A percentile compares a stretch with the other conserved stretches of the same genome.
phyloP scores from a whole-genome alignment of 2,797 vertebrate species.

The Australoheros facetus region DNA sequence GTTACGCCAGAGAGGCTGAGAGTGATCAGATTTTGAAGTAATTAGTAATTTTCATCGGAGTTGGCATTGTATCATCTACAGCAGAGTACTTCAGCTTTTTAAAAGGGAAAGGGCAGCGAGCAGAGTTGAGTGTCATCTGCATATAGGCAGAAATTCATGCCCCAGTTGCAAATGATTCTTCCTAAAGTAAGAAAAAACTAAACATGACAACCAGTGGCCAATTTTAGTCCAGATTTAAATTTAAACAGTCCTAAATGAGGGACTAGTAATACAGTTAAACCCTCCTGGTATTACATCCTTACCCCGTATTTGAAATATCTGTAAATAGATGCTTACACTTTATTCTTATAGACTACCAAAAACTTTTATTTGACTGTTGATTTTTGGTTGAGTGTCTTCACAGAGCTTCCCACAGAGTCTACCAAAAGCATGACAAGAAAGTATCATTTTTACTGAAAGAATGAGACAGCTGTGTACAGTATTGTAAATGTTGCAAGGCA shows the following conservation, averaged over 20 bases:
- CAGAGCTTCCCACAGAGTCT: conserved; percentile 67
- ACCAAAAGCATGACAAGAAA: conserved; percentile 49
- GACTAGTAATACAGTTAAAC: background rate
- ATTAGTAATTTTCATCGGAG: background rate
- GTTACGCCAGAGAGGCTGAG: background rate
- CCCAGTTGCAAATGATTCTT: background rate
- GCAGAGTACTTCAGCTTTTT: background rate
- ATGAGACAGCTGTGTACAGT: conserved; percentile 44
- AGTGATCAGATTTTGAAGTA: background rate
- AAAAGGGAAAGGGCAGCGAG: background rate
- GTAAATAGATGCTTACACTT: conserved; percentile 73
- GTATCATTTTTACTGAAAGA: conserved; percentile 52
- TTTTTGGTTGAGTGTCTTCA: conserved; percentile 42
- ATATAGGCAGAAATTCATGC: background rate
- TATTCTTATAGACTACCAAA: conserved; percentile 75
- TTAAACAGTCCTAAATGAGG: conserved; percentile 11
- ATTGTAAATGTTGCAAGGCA: conserved; percentile 37
- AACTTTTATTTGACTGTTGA: conserved; percentile 59
- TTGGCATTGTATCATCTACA: background rate
- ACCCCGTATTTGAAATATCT: conserved; percentile 53
- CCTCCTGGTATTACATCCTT: background rate
- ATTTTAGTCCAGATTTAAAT: background rate
- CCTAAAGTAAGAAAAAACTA: background rate
- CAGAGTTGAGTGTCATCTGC: conserved; percentile 3
- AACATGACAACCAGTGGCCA: background rate